These are phyloP conservation scores for Megastigmus dorsalis DNA, from an alignment of 2,888 invertebrate species.

Conservation along the genomic window DNA sequence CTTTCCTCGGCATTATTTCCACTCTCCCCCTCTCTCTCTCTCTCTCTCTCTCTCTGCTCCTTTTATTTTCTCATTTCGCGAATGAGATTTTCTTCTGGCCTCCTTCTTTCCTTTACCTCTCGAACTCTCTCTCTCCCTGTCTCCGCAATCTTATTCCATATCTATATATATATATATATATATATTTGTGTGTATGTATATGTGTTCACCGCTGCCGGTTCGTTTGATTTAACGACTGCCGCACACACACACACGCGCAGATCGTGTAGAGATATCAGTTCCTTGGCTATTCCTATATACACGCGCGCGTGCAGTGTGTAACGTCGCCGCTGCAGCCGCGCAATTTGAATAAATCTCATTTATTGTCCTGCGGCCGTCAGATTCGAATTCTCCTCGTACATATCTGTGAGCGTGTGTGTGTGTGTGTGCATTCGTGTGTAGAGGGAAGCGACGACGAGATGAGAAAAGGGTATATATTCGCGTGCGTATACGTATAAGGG, in stretches of 20 bases:
- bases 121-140: constrained; percentile 23
- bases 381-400: constrained; percentile 51
- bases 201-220: constrained; percentile 37
- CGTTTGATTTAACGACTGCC: constrained; percentile 52
- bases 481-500: neutral
- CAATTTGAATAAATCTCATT: constrained; percentile 55
- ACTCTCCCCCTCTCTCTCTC: constrained; percentile 39
- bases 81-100: constrained; percentile 36
- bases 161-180: no score
- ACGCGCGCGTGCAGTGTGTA: neutral
- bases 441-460: constrained; percentile 40
- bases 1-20: constrained; percentile 53
- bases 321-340: constrained; percentile 21
- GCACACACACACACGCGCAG: no score
- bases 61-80: constrained; percentile 48
- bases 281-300: no score
- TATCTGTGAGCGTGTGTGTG: no score
- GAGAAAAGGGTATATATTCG: constrained; percentile 43
- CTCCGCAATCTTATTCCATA: no score
- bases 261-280: no score
- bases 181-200: no score
- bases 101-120: constrained; percentile 22
- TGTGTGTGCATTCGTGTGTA: neutral
- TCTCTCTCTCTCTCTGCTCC: constrained; percentile 45
- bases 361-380: constrained; percentile 49